phyloP scores from a whole-genome alignment of 2,113 vertebrate species.

The Tragulus kanchil region DNA sequence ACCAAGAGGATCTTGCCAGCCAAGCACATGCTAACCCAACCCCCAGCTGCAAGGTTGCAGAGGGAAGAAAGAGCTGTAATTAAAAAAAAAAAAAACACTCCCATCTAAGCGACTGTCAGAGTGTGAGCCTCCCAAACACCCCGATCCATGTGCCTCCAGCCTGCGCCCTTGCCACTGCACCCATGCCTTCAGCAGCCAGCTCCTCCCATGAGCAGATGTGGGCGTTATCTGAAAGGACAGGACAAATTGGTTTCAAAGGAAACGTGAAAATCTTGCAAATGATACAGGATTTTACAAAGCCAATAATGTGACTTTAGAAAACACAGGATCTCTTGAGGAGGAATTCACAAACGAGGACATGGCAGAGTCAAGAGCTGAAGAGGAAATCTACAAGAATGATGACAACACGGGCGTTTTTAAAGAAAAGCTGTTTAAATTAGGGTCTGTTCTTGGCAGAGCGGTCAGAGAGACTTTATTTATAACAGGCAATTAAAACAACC shows the following conservation, averaged over 20 bases:
- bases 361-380: not conserved
- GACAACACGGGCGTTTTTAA: not conserved
- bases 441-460: not conserved
- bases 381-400: fast-evolving
- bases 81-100: not conserved
- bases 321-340: not conserved
- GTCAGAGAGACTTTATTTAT: not conserved
- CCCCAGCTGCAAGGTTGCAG: not conserved
- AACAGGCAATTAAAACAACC: not conserved
- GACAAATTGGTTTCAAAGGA: not conserved
- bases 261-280: not conserved
- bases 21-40: not conserved
- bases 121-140: not conserved
- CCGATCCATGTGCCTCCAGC: not conserved
- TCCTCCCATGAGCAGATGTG: not conserved
- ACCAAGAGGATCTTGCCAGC: not conserved
- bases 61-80: not conserved
- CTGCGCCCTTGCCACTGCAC: fast-evolving
- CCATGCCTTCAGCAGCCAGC: fast-evolving
- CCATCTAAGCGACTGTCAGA: not conserved
- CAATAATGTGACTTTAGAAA: not conserved
- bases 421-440: not conserved
- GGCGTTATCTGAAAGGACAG: not conserved
- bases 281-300: not conserved
- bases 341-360: fast-evolving